Conservation (phyloP, 23 tunicate species). For the Halocynthia aurantium region DNA sequence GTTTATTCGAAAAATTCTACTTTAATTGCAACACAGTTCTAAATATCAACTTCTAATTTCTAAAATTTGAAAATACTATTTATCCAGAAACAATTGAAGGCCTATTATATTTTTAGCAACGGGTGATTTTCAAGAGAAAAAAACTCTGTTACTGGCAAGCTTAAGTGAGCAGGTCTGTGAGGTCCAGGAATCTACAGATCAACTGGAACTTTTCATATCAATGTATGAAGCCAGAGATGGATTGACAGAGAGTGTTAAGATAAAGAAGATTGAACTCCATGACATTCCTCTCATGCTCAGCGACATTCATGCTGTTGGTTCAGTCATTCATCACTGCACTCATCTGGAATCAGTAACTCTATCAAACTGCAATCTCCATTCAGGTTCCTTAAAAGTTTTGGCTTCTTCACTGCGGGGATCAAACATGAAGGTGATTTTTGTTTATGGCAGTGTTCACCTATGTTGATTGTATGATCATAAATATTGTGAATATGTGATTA, state of each 20-base stretch:
- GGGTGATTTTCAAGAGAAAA: background rate
- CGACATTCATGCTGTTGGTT: constrained; percentile 1
- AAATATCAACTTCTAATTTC: no score
- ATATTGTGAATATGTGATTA: no score
- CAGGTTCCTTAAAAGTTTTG: background rate
- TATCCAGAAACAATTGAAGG: no score
- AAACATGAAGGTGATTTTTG: background rate
- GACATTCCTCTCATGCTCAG: background rate
- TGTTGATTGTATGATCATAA: no score
- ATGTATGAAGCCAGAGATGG: constrained; percentile 11
- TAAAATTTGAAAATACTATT: no score
- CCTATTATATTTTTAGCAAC: background rate
- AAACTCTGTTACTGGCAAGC: background rate
- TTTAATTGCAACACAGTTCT: no score
- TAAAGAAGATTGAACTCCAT: background rate
- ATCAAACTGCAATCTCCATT: background rate
- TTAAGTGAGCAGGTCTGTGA: background rate
- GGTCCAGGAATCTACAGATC: background rate
- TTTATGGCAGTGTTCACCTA: no score
- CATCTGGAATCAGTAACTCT: background rate
- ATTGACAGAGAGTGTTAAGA: background rate
- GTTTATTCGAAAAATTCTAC: no score
- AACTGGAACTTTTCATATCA: constrained; percentile 1
- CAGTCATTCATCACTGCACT: background rate
- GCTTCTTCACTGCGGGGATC: constrained; percentile 6